Conservation (phyloP, 2,888 invertebrate species). For the Carcina quercana region DNA sequence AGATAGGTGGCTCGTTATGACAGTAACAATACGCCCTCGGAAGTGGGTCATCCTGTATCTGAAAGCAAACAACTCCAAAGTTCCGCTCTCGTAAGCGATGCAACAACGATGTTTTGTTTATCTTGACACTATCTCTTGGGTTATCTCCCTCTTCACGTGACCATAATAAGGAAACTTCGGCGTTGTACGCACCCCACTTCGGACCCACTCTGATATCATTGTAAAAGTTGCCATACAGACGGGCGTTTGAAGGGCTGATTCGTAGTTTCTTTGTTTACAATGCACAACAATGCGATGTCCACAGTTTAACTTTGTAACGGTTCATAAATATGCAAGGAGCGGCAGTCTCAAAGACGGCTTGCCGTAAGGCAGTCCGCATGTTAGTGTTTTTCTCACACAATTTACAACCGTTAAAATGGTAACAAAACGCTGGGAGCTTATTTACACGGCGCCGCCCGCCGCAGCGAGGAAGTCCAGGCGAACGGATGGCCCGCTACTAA, state of each 20-base stretch:
- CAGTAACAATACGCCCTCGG: no score
- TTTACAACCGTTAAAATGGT: conserved; percentile 58
- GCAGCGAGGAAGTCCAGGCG: conserved; percentile 54
- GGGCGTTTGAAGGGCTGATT: no score
- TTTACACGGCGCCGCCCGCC: conserved; percentile 56
- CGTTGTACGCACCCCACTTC: no score
- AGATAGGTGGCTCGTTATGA: no score
- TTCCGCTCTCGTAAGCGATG: conserved; percentile 5
- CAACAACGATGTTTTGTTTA: conserved; percentile 11
- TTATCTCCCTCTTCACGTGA: conserved; percentile 8
- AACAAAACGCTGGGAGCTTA: conserved; percentile 55
- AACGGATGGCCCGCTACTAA: conserved; percentile 47
- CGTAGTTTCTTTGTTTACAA: conserved; percentile 1
- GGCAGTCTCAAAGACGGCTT: conserved; percentile 27
- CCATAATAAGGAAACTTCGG: conserved; percentile 10
- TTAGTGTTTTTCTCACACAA: conserved; percentile 44
- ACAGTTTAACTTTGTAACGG: conserved; percentile 14
- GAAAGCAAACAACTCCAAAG: conserved; percentile 6
- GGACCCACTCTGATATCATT: no score
- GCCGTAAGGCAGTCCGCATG: conserved; percentile 15
- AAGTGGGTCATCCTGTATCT: no score
- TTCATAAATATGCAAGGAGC: conserved; percentile 51
- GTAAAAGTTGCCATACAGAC: no score
- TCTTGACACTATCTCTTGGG: conserved; percentile 9
- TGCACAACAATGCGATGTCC: neutral